Conservation (phyloP, 2,113 vertebrate genomes). For the Haliaeetus leucogaster region DNA sequence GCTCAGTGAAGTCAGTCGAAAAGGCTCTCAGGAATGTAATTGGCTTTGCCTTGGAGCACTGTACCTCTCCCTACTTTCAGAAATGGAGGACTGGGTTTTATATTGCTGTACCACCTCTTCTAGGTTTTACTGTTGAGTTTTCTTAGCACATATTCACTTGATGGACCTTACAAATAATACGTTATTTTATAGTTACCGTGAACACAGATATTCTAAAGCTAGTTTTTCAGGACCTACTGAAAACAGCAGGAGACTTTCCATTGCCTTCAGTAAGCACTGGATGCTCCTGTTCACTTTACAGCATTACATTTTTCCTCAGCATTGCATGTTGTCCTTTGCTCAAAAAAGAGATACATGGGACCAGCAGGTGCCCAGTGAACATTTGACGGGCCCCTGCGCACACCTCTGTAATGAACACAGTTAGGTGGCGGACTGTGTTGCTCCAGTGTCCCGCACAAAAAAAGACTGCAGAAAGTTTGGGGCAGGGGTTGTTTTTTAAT, state of each 20-base stretch:
- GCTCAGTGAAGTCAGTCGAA: not conserved
- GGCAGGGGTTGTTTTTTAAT: not conserved
- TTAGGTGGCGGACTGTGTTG: not conserved
- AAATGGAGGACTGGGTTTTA: not conserved
- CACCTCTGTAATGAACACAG: not conserved
- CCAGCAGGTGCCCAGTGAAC: not conserved
- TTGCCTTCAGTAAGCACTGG: not conserved
- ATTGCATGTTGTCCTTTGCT: not conserved
- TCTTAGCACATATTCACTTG: not conserved
- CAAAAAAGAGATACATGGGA: not conserved
- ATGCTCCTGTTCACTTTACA: not conserved
- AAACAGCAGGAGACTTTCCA: not conserved
- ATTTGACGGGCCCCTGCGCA: not conserved
- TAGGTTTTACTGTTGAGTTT: not conserved
- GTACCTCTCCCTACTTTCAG: not conserved
- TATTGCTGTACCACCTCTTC: not conserved
- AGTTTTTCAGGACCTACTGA: not conserved
- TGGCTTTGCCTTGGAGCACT: not conserved
- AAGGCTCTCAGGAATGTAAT: not conserved
- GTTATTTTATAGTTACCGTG: not conserved
- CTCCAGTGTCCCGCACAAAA: not conserved
- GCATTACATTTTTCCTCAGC: not conserved
- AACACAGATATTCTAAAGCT: not conserved
- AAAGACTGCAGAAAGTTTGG: not conserved
- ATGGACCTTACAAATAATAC: not conserved